Evolutionary conservation across 2,113 vertebrate species (phyloP).

Genomic region (Xenotilapia caudafasciata): DNA sequence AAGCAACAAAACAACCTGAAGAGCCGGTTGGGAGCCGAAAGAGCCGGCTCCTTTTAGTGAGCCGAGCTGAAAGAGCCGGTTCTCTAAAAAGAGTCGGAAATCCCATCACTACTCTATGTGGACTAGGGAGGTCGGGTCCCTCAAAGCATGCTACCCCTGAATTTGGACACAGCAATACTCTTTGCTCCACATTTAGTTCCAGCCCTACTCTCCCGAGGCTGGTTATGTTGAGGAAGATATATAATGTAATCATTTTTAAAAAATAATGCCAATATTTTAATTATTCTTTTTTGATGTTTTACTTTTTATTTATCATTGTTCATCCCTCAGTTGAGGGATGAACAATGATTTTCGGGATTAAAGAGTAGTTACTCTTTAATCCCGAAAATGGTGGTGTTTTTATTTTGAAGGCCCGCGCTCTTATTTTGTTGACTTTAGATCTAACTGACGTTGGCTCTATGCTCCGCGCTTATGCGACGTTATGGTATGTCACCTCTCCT

Average conservation of each 20-base stretch:
- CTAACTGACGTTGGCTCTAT: not conserved
- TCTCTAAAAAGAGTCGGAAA: no score
- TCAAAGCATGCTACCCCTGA: no score
- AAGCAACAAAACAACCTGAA: no score
- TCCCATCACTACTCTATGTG: no score
- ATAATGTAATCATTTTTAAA: not conserved
- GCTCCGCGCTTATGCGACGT: not conserved
- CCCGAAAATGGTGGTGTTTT: not conserved
- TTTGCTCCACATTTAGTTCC: not conserved
- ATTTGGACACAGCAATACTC: not conserved
- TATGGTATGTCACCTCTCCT: conserved; percentile 25
- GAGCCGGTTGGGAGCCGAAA: no score
- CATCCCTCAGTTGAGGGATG: no score
- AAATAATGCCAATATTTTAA: not conserved
- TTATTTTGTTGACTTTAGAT: not conserved
- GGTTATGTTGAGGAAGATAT: not conserved
- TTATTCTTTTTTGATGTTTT: not conserved
- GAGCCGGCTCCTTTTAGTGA: no score
- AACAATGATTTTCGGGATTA: no score
- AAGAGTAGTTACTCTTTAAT: not conserved
- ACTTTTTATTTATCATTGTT: not conserved
- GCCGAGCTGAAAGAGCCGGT: no score
- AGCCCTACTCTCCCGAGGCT: not conserved
- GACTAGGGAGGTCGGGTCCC: no score
- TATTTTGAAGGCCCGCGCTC: not conserved